These are phyloP conservation scores for Marmota flaviventris DNA, from an alignment of 2,113 vertebrate species.

Conservation along the genomic window DNA sequence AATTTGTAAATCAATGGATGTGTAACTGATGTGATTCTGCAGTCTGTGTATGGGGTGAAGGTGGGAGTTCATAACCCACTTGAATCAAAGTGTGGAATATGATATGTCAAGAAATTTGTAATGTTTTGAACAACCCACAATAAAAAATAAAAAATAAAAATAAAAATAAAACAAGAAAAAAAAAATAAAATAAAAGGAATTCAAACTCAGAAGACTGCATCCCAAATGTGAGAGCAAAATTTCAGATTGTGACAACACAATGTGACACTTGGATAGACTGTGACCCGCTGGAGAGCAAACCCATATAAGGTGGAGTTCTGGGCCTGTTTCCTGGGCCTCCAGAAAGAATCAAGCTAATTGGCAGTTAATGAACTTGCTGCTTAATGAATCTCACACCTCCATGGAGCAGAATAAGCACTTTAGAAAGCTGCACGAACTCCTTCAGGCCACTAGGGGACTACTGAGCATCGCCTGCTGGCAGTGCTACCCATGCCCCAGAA, in stretches of 20 bases:
- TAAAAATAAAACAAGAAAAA: no score
- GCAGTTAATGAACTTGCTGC: conserved; percentile 16
- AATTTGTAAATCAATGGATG: no score
- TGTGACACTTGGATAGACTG: background rate
- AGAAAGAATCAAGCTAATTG: background rate
- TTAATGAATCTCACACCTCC: conserved; percentile 26
- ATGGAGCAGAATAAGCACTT: background rate
- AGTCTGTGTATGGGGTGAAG: no score
- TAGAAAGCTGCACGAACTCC: conserved; percentile 38
- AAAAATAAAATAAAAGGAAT: conserved; percentile 7
- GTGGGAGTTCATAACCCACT: no score
- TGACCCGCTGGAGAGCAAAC: background rate
- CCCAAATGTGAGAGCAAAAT: background rate
- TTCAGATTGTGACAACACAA: background rate
- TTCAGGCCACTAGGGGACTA: conserved; percentile 69
- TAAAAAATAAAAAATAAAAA: no score
- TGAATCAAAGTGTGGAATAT: no score
- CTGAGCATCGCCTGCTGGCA: conserved; percentile 45
- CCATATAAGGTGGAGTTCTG: background rate
- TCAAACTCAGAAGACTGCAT: background rate
- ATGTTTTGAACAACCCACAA: no score
- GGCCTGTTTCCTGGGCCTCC: background rate
- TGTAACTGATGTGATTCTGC: no score
- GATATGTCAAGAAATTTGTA: no score
- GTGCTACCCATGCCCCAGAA: background rate